Percentiles rank a stretch among this genome's conserved stretches.
Evolutionary conservation across 2,113 vertebrate species (phyloP).

Genomic region (Nesoenas mayeri): DNA sequence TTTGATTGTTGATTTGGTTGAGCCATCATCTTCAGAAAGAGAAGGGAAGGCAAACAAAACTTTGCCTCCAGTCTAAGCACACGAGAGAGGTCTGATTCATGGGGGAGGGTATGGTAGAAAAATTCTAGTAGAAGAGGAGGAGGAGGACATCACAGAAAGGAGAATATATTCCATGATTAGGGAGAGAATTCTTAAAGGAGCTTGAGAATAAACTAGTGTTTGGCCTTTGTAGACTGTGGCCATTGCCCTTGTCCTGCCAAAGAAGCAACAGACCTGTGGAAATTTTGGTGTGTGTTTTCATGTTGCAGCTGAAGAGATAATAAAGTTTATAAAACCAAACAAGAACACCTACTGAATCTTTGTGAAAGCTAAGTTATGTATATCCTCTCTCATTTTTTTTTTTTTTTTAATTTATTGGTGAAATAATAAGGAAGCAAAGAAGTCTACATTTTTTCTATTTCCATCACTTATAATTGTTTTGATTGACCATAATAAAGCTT

Average conservation of each 20-base stretch:
- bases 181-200: background rate
- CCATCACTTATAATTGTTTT: background rate
- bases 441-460: background rate
- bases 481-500: background rate
- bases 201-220: background rate
- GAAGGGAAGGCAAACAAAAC: background rate
- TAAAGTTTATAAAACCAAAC: background rate
- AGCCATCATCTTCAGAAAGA: background rate
- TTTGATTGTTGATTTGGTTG: background rate
- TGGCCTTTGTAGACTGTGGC: background rate
- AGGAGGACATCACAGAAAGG: background rate
- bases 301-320: background rate
- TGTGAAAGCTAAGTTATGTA: background rate
- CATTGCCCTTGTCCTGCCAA: background rate
- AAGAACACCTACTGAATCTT: background rate
- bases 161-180: background rate
- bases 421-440: background rate
- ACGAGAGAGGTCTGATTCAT: background rate
- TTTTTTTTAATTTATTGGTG: background rate
- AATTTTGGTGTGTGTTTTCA: background rate
- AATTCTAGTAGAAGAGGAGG: background rate
- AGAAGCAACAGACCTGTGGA: background rate
- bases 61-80: background rate
- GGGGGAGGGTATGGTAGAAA: background rate
- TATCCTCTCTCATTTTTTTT: rapidly evolving